phyloP scores from a whole-genome alignment of 2,113 vertebrate genomes.

The Passer domesticus region DNA sequence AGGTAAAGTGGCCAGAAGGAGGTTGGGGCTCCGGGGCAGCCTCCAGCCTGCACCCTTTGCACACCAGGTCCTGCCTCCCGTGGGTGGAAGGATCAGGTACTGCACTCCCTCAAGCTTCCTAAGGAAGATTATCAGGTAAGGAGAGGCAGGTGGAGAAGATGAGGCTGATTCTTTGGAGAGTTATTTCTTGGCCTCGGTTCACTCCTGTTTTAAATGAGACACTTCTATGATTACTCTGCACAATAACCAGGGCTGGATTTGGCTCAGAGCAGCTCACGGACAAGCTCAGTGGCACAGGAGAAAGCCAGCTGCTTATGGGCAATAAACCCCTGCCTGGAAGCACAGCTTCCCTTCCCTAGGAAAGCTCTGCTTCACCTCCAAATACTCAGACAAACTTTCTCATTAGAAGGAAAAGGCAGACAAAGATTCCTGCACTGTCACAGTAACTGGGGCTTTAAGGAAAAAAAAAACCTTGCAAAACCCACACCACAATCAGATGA shows the following conservation, averaged over 20 bases:
- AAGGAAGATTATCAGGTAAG: accelerated
- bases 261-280: background rate
- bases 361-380: background rate
- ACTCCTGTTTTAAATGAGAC: background rate
- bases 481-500: background rate
- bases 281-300: background rate
- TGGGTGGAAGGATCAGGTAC: background rate
- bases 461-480: background rate
- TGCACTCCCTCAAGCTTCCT: background rate
- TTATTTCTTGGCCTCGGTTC: background rate
- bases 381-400: background rate
- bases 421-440: accelerated
- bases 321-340: background rate
- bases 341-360: background rate
- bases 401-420: background rate
- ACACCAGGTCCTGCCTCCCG: background rate
- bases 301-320: background rate
- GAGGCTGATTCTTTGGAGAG: background rate
- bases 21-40: background rate
- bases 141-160: background rate
- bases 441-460: background rate
- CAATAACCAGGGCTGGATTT: background rate
- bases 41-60: background rate
- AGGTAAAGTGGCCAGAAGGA: background rate
- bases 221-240: background rate